These are phyloP conservation scores for Lichenostomus cassidix DNA, from an alignment of 2,113 vertebrate genomes.

Conservation along the genomic window DNA sequence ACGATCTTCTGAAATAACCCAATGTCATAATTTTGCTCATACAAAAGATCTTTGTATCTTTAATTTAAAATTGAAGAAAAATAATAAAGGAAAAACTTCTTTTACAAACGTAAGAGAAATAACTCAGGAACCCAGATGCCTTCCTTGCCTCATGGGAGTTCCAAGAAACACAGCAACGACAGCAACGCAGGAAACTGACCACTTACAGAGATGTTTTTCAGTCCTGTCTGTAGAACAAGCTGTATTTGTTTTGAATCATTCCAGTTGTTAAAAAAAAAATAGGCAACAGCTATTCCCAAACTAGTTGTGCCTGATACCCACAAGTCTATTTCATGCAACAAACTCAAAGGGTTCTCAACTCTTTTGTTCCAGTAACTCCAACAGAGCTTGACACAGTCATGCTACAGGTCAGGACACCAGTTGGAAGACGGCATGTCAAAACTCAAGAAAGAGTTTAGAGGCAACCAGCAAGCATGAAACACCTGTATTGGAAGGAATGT, in stretches of 20 bases:
- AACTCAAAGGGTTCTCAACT: not conserved
- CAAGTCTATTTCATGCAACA: not conserved
- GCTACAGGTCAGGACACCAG: not conserved
- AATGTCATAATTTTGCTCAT: not conserved
- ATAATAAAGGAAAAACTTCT: not conserved
- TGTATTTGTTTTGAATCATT: not conserved
- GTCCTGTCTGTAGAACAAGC: not conserved
- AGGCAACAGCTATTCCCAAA: not conserved
- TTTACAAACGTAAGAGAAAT: not conserved
- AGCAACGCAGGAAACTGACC: not conserved
- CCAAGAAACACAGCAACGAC: not conserved
- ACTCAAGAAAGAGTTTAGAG: not conserved
- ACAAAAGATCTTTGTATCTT: not conserved
- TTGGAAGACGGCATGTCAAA: rapidly evolving
- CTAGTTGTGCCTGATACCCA: not conserved
- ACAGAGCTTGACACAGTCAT: not conserved
- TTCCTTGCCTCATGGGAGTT: not conserved
- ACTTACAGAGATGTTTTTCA: not conserved
- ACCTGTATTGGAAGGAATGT: not conserved
- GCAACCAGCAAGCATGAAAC: not conserved
- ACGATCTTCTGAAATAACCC: not conserved
- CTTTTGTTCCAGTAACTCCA: not conserved
- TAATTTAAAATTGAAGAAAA: not conserved
- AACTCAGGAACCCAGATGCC: not conserved
- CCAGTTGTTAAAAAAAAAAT: not conserved